These are phyloP conservation scores for Nycticryphes semicollaris DNA, from an alignment of 2,113 vertebrate genomes.

Conservation along the genomic window DNA sequence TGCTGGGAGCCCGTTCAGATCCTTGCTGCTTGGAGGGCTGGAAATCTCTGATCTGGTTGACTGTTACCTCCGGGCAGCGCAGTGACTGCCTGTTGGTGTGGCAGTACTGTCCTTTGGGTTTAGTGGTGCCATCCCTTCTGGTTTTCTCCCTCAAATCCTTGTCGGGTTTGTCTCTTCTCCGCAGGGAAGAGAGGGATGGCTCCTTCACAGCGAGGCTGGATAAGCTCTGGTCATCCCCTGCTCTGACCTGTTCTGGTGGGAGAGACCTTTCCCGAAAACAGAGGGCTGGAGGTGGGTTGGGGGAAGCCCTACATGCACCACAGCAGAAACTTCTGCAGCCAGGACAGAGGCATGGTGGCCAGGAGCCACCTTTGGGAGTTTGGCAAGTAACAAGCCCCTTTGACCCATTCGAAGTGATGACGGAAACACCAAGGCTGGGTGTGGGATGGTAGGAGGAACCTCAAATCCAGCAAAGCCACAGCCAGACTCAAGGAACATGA, in stretches of 20 bases:
- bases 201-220: neutral
- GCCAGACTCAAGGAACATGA: neutral
- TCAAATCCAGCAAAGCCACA: neutral
- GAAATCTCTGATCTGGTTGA: neutral
- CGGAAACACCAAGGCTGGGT: neutral
- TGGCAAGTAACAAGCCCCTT: neutral
- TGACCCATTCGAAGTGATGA: fast-evolving
- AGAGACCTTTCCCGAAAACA: neutral
- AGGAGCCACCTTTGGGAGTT: neutral
- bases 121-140: neutral
- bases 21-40: neutral
- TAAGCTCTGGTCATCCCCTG: neutral
- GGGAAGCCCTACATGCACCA: neutral
- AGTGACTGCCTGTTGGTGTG: neutral
- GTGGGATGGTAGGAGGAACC: neutral
- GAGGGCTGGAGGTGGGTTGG: neutral
- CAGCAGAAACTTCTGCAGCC: neutral
- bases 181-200: neutral
- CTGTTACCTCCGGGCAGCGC: neutral
- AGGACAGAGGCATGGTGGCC: neutral
- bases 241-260: neutral
- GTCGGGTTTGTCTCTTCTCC: neutral
- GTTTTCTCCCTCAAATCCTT: neutral
- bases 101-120: neutral
- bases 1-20: neutral